phyloP scores from a whole-genome alignment of 30 jellyfish, hydroid and myxozoan genomes.

The Cassiopea xamachana region DNA sequence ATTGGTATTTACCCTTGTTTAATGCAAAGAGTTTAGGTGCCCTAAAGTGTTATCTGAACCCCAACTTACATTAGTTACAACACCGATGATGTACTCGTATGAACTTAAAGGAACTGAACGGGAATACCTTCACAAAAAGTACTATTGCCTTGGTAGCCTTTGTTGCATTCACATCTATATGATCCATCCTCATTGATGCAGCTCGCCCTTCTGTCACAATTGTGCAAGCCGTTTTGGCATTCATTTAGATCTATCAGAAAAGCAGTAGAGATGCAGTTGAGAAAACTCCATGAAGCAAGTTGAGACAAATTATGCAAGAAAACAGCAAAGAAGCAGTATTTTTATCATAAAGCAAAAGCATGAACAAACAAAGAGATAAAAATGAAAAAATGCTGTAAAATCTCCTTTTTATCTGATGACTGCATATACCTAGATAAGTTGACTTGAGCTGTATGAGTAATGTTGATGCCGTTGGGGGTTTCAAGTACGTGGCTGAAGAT shows the following conservation, averaged over 20 bases:
- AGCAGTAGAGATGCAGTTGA: too few relatives aligned
- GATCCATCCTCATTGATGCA: conserved; percentile 69
- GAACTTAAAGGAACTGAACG: background rate
- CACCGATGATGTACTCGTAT: background rate
- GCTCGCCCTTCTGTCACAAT: conserved; percentile 49
- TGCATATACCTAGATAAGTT: too few relatives aligned
- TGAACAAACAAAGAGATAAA: background rate
- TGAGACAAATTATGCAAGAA: too few relatives aligned
- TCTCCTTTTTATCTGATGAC: too few relatives aligned
- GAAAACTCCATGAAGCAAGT: too few relatives aligned
- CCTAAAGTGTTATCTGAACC: too few relatives aligned
- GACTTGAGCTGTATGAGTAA: too few relatives aligned
- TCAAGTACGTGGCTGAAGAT: too few relatives aligned
- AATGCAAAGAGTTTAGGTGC: too few relatives aligned
- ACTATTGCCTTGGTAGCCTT: conserved; percentile 73
- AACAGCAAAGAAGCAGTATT: background rate
- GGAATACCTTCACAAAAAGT: conserved; percentile 37
- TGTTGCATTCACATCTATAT: conserved; percentile 49
- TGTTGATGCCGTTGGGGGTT: too few relatives aligned
- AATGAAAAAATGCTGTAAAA: background rate
- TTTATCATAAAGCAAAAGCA: background rate
- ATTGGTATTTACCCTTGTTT: too few relatives aligned
- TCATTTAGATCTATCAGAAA: conserved; percentile 35
- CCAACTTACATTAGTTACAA: too few relatives aligned
- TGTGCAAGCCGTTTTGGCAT: conserved; percentile 21